Evolutionary conservation across 2,797 vertebrate genomes (phyloP).

Genomic region (Bovichtus variegatus): DNA sequence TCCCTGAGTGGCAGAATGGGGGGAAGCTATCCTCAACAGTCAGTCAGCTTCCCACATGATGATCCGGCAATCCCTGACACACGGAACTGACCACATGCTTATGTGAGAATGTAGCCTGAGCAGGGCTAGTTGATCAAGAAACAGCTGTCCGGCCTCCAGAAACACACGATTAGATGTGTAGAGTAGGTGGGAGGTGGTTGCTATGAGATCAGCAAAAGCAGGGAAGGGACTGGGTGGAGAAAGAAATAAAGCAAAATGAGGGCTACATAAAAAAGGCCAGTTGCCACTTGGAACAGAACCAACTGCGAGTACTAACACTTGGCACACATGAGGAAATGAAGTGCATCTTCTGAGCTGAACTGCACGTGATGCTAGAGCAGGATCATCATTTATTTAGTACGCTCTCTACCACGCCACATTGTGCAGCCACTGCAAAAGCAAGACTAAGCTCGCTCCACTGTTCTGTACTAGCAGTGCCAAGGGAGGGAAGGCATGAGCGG

Average conservation of each 20-base stretch:
- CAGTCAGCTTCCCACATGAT: constrained; percentile 46
- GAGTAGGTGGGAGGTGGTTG: constrained; percentile 6
- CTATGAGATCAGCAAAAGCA: constrained; percentile 55
- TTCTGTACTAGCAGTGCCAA: constrained; percentile 45
- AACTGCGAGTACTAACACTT: constrained; percentile 29
- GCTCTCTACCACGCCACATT: constrained; percentile 68
- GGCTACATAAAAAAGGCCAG: constrained; percentile 7
- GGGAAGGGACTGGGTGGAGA: constrained; percentile 10
- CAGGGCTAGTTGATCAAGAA: constrained; percentile 55
- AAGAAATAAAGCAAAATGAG: constrained; percentile 24
- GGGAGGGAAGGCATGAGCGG: constrained; percentile 55
- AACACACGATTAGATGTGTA: constrained; percentile 59
- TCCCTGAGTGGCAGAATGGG: background rate
- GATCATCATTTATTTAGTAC: constrained; percentile 80
- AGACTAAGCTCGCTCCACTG: constrained; percentile 55
- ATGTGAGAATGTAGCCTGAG: constrained; percentile 47
- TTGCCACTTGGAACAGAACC: constrained; percentile 26
- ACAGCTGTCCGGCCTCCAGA: constrained; percentile 67
- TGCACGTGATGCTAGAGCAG: constrained; percentile 68
- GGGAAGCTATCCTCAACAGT: constrained; percentile 5
- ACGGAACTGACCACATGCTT: constrained; percentile 42
- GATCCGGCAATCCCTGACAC: constrained; percentile 27
- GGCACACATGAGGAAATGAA: constrained; percentile 53
- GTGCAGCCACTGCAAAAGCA: constrained; percentile 74
- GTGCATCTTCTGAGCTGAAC: constrained; percentile 50